A percentile compares a stretch with the other conserved stretches of the same genome.
Conservation (phyloP, 2,888 invertebrate species). For the Peribatodes rhomboidaria region DNA sequence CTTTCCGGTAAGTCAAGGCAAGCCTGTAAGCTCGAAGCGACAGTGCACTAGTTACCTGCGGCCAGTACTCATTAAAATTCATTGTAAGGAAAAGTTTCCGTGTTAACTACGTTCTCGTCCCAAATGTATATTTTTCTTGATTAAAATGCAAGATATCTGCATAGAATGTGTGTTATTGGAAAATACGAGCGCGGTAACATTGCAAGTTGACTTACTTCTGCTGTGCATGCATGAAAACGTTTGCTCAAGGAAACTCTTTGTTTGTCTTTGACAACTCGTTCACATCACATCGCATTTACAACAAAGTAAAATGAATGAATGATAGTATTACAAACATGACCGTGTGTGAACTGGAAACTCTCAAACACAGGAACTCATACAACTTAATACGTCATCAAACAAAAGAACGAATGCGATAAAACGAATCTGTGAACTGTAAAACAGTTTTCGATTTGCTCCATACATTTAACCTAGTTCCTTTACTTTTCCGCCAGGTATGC, state of each 20-base stretch:
- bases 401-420: too few relatives aligned
- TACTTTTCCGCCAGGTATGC: too few relatives aligned
- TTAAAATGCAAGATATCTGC: conserved; percentile 46
- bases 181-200: conserved; percentile 17
- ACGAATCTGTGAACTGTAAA: too few relatives aligned
- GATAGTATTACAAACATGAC: too few relatives aligned
- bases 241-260: conserved; percentile 8
- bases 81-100: conserved; percentile 47
- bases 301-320: too few relatives aligned
- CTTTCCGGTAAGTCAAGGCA: background rate
- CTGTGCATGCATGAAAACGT: conserved; percentile 12
- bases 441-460: too few relatives aligned
- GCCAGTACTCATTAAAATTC: conserved; percentile 51
- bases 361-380: too few relatives aligned
- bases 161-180: conserved; percentile 45
- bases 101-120: conserved; percentile 50
- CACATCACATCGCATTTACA: too few relatives aligned
- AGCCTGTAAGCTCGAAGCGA: background rate
- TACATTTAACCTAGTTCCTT: too few relatives aligned
- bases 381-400: too few relatives aligned
- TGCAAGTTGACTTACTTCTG: conserved; percentile 9
- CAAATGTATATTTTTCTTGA: conserved; percentile 50
- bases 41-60: background rate
- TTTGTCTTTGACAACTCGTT: too few relatives aligned
- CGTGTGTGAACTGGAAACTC: too few relatives aligned